phyloP scores from a whole-genome alignment of 2,113 vertebrate genomes.

The Hyperopisus bebe region DNA sequence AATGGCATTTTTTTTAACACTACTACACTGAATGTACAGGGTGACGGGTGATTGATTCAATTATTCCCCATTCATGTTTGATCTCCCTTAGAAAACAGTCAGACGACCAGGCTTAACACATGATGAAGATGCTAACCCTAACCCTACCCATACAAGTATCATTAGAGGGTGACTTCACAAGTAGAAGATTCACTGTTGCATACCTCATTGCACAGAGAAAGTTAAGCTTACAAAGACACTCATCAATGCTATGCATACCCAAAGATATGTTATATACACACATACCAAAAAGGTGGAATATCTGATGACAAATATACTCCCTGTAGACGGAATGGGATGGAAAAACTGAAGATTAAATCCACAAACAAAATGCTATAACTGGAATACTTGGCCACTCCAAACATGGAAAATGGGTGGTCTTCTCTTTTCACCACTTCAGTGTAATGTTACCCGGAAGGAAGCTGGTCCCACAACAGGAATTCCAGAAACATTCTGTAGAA shows the following conservation, averaged over 20 bases:
- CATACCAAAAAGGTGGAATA: background rate
- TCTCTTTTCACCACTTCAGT: background rate
- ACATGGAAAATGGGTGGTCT: background rate
- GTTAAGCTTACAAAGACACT: background rate
- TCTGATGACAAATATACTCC: background rate
- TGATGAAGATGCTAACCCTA: background rate
- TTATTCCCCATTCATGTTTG: background rate
- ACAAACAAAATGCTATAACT: background rate
- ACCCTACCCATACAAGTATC: background rate
- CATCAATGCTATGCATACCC: background rate
- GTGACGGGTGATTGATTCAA: background rate
- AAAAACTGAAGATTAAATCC: background rate
- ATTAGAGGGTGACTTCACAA: background rate
- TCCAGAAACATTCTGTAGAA: background rate
- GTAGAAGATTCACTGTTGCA: background rate
- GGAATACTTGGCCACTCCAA: background rate
- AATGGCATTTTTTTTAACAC: background rate
- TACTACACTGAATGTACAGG: background rate
- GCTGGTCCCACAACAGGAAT: background rate
- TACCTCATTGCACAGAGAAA: background rate
- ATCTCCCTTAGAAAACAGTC: background rate
- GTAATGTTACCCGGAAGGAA: background rate
- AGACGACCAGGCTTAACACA: background rate
- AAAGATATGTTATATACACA: background rate
- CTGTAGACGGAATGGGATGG: background rate